Evolutionary conservation across 1,140 invertebrate genomes (phyloP).

Genomic region (Drepana arcuata): DNA sequence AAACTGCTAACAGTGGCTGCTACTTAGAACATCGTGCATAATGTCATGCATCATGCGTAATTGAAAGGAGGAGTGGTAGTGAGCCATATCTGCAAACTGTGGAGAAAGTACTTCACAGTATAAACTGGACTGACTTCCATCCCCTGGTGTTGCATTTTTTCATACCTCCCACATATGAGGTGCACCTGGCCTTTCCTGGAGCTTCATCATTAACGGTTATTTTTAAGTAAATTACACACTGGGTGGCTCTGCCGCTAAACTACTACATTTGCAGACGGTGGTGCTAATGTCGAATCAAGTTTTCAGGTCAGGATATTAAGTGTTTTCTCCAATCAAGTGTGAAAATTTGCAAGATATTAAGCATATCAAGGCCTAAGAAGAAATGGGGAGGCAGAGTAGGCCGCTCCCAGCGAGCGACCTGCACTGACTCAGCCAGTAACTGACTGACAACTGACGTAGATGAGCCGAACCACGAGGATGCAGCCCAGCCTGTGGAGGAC

Average conservation of each 20-base stretch:
- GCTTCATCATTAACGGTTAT: constrained; percentile 19
- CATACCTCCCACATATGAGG: too few relatives aligned
- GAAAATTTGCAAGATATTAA: constrained; percentile 16
- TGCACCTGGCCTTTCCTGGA: constrained; percentile 6
- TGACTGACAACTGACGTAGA: constrained; percentile 52
- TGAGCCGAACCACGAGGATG: constrained; percentile 38
- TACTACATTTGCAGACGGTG: constrained; percentile 40
- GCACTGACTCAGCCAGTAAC: constrained; percentile 46
- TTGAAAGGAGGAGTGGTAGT: too few relatives aligned
- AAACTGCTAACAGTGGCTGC: too few relatives aligned
- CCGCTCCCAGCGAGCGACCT: constrained; percentile 49
- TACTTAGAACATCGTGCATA: too few relatives aligned
- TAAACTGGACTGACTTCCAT: too few relatives aligned
- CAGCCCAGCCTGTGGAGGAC: constrained; percentile 21
- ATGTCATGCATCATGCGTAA: too few relatives aligned
- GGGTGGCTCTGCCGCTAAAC: constrained; percentile 25
- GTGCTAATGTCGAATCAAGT: constrained; percentile 69
- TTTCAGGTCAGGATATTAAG: constrained; percentile 61
- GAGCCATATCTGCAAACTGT: too few relatives aligned
- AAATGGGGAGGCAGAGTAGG: constrained; percentile 42
- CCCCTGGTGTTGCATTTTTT: too few relatives aligned
- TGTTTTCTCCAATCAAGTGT: constrained; percentile 23
- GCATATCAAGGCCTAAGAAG: constrained; percentile 2
- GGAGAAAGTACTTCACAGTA: too few relatives aligned
- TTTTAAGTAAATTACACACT: constrained; percentile 29